Conservation (phyloP, 2,113 vertebrate species). For the Muscicapa adusta region DNA sequence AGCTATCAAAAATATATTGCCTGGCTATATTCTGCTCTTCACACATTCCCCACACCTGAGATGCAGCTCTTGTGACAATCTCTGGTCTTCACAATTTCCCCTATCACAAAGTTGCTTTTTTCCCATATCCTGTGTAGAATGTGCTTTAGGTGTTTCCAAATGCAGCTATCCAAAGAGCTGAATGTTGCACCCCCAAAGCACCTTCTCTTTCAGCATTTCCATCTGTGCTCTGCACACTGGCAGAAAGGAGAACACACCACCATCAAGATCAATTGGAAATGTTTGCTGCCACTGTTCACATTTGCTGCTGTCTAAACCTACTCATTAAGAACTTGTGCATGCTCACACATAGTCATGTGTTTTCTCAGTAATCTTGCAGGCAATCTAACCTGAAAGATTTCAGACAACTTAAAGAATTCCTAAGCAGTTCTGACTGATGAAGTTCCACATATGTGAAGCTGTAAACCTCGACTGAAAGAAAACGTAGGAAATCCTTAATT, state of each 20-base stretch:
- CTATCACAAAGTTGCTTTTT: not conserved
- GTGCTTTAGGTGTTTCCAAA: not conserved
- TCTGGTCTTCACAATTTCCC: not conserved
- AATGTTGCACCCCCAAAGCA: not conserved
- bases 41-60: not conserved
- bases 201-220: not conserved
- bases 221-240: not conserved
- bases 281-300: not conserved
- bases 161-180: not conserved
- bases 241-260: not conserved
- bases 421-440: not conserved
- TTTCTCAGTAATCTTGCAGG: not conserved
- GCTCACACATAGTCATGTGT: accelerated
- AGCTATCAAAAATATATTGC: accelerated
- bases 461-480: not conserved
- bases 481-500: not conserved
- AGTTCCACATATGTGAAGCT: not conserved
- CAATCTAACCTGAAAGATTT: not conserved
- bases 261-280: not conserved
- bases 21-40: not conserved
- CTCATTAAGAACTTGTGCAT: not conserved
- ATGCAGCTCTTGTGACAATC: not conserved
- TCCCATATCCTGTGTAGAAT: not conserved
- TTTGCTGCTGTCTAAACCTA: not conserved
- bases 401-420: not conserved